Base-by-base conservation (phyloP, 2,113 vertebrate genomes). In the Ammodytes dubius region DNA sequence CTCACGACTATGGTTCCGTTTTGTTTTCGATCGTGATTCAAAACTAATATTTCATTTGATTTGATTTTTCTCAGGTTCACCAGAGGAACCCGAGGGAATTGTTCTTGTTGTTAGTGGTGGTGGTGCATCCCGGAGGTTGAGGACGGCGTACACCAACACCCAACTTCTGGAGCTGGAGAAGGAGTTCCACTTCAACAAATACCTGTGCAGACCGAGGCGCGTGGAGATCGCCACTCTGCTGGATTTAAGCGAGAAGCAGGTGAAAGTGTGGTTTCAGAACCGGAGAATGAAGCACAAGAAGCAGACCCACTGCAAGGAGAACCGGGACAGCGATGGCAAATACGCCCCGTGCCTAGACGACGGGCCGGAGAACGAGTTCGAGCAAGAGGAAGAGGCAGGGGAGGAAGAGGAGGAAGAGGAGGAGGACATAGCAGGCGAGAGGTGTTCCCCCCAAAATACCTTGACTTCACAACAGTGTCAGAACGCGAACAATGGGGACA, bases 251-350 rank as follows among this genome's bases (percentile, higher is more conserved):
- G 98, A 99, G 91, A 97, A 98, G 90, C 98, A 99, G 95, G 98
- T 99, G 58, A 99, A 99, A 94, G 98, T 99, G 76, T 99, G 98
- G 98, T 99, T 99, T 89, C 98, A 99, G 93, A 99, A 99, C 95
- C 93, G 98, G 58, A 96, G 98, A 88, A 99, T 99, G 98, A 99
- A 99, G 75, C 98, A 99, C 95, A 99, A 99, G 90, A 95, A 97
- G 78, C 98, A 99, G 92, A 99, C 97, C 2, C 97, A 99, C 77
- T 96, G 96, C 91, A 99, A 99, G 83, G 98, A 99, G 92, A 99
- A 98, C 89, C 97, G 98, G 54, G 96, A 97, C 95, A 85, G 94
- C 4, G 97, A 98, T 45, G 97, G 97, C 50, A 97, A 96, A 90
- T 95, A 95, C 79, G 96, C 96, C 27, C 27, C 27, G 83, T 94